phyloP scores from a whole-genome alignment of 2,888 invertebrate genomes.

The Melieria crassipennis region DNA sequence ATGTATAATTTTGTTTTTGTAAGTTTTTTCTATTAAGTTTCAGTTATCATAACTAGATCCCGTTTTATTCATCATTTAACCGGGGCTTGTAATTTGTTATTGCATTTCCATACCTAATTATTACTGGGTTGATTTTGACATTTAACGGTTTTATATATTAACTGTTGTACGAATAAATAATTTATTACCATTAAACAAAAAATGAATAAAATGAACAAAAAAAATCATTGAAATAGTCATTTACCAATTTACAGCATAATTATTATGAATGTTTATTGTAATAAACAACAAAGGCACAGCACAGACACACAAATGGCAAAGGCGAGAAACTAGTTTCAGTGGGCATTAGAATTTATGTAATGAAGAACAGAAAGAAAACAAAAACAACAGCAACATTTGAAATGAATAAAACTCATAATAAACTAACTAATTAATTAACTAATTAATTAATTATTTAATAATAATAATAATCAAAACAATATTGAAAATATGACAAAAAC shows the following conservation, averaged over 20 bases:
- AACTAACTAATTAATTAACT: constrained; percentile 15
- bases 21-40: no score
- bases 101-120: no score
- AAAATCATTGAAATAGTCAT: background rate
- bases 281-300: constrained; percentile 32
- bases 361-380: constrained; percentile 38
- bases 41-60: no score
- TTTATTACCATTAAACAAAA: no score
- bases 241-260: background rate
- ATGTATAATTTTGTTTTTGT: no score
- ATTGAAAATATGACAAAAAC: constrained; percentile 47
- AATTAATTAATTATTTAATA: constrained; percentile 1
- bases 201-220: background rate
- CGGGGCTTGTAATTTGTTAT: no score
- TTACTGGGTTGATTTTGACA: no score
- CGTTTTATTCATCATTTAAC: no score
- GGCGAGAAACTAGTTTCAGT: constrained; percentile 29
- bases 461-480: constrained; percentile 48
- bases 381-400: constrained; percentile 41
- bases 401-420: constrained; percentile 31
- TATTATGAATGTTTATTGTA: constrained; percentile 44
- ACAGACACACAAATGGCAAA: constrained; percentile 30
- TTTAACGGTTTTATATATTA: no score
- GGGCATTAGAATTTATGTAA: constrained; percentile 37
- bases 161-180: no score